A percentile compares a stretch with the other conserved stretches of the same genome.
Evolutionary conservation across 2,888 invertebrate genomes (phyloP).

Genomic region (Salticus scenicus): DNA sequence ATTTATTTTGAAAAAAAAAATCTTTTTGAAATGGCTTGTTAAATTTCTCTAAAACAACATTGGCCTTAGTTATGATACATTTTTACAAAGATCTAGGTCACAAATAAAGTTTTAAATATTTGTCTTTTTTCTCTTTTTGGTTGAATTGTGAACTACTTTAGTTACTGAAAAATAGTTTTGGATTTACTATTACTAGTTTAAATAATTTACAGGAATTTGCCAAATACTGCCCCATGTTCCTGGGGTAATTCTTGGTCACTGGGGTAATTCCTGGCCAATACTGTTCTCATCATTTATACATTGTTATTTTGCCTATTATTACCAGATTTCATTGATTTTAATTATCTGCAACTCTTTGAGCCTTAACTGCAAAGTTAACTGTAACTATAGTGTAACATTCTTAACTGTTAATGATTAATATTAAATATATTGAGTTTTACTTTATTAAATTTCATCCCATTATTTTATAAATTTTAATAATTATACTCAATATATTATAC

Average conservation of each 20-base stretch:
- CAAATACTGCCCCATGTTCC: neutral
- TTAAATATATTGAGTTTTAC: neutral
- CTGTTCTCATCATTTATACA: neutral
- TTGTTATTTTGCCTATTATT: conserved; percentile 7
- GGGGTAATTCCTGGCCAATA: conserved; percentile 1
- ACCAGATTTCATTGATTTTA: conserved; percentile 2
- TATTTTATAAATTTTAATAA: conserved; percentile 15
- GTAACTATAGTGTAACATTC: conserved; percentile 5
- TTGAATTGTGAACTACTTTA: neutral
- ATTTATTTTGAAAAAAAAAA: no score
- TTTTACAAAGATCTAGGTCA: no score
- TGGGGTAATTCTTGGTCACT: conserved; percentile 5
- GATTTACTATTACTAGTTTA: conserved; percentile 7
- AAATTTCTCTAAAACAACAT: no score
- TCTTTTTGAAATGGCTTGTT: no score
- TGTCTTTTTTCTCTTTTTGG: neutral
- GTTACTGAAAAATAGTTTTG: conserved; percentile 10
- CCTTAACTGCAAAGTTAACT: conserved; percentile 13
- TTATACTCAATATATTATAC: no score
- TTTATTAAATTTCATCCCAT: conserved; percentile 7
- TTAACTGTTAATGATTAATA: conserved; percentile 4
- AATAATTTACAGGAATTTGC: neutral
- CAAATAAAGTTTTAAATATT: no score
- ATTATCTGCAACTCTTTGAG: neutral
- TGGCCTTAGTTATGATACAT: no score